Percentiles rank a stretch among this genome's conserved stretches.
Conservation (phyloP, 2,113 vertebrate species). For the Condylura cristata region DNA sequence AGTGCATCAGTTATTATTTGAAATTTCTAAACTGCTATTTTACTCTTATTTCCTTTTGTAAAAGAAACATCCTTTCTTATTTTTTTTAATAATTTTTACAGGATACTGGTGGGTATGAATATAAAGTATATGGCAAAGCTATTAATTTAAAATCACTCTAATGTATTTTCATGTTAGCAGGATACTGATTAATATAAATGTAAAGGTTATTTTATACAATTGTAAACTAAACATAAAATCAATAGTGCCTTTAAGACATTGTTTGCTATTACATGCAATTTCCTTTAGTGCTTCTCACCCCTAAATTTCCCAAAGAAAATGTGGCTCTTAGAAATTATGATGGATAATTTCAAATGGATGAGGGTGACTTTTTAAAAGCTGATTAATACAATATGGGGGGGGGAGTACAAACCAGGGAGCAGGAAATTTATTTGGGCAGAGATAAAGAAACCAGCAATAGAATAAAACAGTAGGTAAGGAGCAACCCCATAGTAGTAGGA, state of each 20-base stretch:
- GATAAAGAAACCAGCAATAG: too few relatives aligned
- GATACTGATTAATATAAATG: conserved; percentile 5
- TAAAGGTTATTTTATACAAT: neutral
- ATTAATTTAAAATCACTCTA: neutral
- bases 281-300: neutral
- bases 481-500: too few relatives aligned
- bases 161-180: neutral
- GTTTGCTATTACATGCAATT: neutral
- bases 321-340: neutral
- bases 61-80: neutral
- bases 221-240: neutral
- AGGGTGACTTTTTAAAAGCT: too few relatives aligned
- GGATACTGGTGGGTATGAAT: neutral
- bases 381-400: too few relatives aligned
- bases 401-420: too few relatives aligned
- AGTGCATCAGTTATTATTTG: neutral
- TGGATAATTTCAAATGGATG: too few relatives aligned
- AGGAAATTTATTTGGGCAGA: too few relatives aligned
- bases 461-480: too few relatives aligned
- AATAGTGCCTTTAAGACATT: neutral
- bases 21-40: neutral
- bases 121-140: neutral
- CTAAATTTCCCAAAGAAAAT: neutral
- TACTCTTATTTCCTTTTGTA: neutral
- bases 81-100: conserved; percentile 17